Evolutionary conservation across 1,140 invertebrate species (phyloP).

Genomic region (Tetramorium simillimum): DNA sequence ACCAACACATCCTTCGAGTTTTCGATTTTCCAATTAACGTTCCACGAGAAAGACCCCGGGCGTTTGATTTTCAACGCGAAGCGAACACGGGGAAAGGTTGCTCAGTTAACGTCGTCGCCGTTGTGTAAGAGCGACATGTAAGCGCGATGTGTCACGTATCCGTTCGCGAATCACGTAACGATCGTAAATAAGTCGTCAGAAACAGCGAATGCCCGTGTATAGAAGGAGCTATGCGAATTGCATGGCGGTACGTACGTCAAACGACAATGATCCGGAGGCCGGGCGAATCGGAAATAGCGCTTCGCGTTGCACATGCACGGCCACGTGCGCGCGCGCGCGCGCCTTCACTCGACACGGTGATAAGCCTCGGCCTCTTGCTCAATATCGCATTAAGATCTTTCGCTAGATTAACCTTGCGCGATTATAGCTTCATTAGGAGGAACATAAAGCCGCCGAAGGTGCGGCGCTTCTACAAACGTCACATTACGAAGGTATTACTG

Average conservation of each 20-base stretch:
- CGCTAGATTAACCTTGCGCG: conserved; percentile 5
- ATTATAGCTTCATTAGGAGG: conserved; percentile 25
- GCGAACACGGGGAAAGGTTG: neutral
- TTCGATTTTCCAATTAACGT: conserved; percentile 8
- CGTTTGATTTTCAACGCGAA: neutral
- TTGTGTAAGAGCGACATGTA: conserved; percentile 34
- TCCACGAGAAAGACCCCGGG: neutral
- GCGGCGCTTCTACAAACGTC: conserved; percentile 3
- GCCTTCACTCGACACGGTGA: neutral
- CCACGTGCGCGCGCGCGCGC: conserved; percentile 16
- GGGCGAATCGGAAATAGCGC: conserved; percentile 6
- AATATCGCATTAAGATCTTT: conserved; percentile 35
- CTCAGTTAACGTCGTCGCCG: neutral
- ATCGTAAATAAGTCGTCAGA: conserved; percentile 39
- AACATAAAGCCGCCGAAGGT: neutral
- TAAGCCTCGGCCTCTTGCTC: conserved; percentile 23
- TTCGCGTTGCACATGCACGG: conserved; percentile 8
- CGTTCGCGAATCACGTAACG: conserved; percentile 45
- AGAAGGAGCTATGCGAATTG: neutral
- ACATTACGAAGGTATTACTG: neutral
- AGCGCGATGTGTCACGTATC: conserved; percentile 38
- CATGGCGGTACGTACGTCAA: neutral
- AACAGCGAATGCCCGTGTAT: conserved; percentile 10
- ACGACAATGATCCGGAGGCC: neutral
- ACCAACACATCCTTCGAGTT: neutral